Evolutionary conservation across 2,113 vertebrate genomes (phyloP), one percentile per base, ranked within the genome.

Genomic region (Arenaria interpres): DNA sequence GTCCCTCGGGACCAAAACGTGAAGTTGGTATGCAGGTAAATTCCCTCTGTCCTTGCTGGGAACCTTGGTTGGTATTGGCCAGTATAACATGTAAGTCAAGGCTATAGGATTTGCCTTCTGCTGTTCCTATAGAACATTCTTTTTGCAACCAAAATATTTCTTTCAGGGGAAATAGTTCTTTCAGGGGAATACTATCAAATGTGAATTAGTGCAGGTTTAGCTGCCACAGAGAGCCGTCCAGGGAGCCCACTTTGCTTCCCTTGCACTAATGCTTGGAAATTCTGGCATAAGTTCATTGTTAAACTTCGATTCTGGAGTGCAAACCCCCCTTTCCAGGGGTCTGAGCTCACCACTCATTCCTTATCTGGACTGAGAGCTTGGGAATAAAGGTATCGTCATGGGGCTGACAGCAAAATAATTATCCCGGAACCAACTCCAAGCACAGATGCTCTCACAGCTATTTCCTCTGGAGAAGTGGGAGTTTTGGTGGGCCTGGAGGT

Each of bases 381-480:
- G 53, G 41, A 90, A 53, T 85, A 80, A 76, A 45, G 48, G 6
- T 74, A 90, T 80, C 9, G 5, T 80, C 76, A 54, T 4, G 27
- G 67, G 82, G 68, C 54, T 95, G 86, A 51, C 0, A 0, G 68
- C 41, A 88, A 92, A 92, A 77, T 32, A 80, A 32, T 84, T 93
- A 88, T 80, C 88, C 83, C n/a, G 46, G 90, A 95, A 51, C 57
- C 79, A 80, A 1, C 79, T 83, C 72, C 50, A 62, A 90, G 75
- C 75, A n/a, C 79, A 90, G 83, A 83, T 92, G 90, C 90, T 95
- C 85, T 93, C 75, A 50, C 50, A 95, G 79, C 72, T 95, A 92
- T 95, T 96, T 97, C 83, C 95, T 96, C 83, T 83, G 82, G 95
- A 93, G 92, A 82, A 90, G 88, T 97, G 96, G 95, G 94, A 94